Conservation (phyloP, 2,113 vertebrate genomes). For the Vimba vimba region DNA sequence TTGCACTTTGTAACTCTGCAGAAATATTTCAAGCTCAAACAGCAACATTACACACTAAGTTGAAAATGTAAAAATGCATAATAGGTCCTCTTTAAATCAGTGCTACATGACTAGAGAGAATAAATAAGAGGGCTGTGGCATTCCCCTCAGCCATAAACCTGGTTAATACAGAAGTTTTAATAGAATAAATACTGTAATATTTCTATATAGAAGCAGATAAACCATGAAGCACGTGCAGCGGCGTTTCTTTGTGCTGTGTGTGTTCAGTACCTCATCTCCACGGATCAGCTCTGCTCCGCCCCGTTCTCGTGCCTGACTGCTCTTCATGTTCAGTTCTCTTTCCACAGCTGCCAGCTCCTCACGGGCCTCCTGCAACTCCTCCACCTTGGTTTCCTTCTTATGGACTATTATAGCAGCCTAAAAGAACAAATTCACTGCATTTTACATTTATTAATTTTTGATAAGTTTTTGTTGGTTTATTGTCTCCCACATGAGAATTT, state of each 20-base stretch:
- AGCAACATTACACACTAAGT: too few relatives aligned
- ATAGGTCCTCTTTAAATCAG: neutral
- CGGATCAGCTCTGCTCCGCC: slow-evolving; percentile 82
- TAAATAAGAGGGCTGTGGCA: neutral
- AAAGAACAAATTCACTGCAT: slow-evolving; percentile 26
- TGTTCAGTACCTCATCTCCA: slow-evolving; percentile 85
- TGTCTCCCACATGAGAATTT: neutral
- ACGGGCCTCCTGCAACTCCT: slow-evolving; percentile 91
- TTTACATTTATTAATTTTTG: neutral
- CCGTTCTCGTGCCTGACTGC: slow-evolving; percentile 75
- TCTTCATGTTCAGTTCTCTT: slow-evolving; percentile 82
- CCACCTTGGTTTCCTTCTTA: slow-evolving; percentile 92
- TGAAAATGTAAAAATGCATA: too few relatives aligned
- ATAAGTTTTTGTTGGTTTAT: neutral
- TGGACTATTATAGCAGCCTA: slow-evolving; percentile 92
- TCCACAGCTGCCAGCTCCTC: slow-evolving; percentile 84
- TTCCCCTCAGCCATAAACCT: neutral
- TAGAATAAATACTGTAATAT: neutral
- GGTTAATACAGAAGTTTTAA: neutral
- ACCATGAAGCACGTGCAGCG: neutral
- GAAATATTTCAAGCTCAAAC: too few relatives aligned
- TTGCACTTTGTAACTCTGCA: too few relatives aligned
- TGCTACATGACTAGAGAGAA: neutral
- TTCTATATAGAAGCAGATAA: neutral
- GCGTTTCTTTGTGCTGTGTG: neutral